Percentiles rank a stretch among this genome's conserved stretches.
phyloP scores from a whole-genome alignment of 2,888 invertebrate genomes.

The Heliconius ismenius region DNA sequence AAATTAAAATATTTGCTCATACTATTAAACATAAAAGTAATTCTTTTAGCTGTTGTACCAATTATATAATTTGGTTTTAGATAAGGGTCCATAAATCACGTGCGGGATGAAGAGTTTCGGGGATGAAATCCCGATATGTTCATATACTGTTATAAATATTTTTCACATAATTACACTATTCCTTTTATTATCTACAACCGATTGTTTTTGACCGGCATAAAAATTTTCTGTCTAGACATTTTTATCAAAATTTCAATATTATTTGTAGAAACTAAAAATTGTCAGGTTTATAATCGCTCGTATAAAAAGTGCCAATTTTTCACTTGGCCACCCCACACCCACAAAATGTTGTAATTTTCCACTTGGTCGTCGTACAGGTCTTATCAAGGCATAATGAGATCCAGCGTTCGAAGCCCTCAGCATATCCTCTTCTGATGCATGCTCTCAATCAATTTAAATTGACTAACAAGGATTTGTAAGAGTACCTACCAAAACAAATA shows the following conservation, averaged over 20 bases:
- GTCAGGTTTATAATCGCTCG: not conserved
- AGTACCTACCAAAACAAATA: slow-evolving; percentile 7
- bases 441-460: slow-evolving; percentile 41
- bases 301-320: not conserved
- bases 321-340: not conserved
- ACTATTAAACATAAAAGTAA: too few species aligned
- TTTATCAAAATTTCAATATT: too few species aligned
- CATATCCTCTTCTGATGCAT: not conserved
- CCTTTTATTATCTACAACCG: too few species aligned
- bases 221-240: too few species aligned
- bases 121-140: too few species aligned
- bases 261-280: too few species aligned
- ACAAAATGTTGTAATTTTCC: slow-evolving; percentile 6
- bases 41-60: too few species aligned
- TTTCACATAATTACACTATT: too few species aligned
- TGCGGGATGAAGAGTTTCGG: accelerated
- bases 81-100: too few species aligned
- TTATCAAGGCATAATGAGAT: not conserved
- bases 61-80: too few species aligned
- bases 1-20: not conserved
- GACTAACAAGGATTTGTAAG: slow-evolving; percentile 32
- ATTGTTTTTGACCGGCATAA: too few species aligned
- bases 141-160: too few species aligned
- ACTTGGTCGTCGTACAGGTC: slow-evolving; percentile 9
- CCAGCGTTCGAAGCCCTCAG: not conserved